phyloP scores from a whole-genome alignment of 2,888 invertebrate genomes.

The Cheilosia scutellata region DNA sequence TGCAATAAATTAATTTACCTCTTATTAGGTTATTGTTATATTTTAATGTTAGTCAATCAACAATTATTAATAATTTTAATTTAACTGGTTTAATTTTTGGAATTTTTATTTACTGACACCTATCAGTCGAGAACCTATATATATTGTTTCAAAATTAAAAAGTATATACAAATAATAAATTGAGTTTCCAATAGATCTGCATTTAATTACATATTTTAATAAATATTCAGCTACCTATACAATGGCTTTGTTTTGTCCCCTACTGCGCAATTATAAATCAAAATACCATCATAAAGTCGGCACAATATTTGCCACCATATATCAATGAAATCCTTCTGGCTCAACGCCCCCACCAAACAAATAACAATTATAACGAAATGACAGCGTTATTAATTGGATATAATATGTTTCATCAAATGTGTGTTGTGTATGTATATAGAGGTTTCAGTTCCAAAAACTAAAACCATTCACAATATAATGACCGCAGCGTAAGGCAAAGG shows the following conservation, averaged over 20 bases:
- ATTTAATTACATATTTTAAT: constrained; percentile 1
- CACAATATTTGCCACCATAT: constrained; percentile 51
- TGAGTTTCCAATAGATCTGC: background rate
- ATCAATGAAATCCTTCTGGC: constrained; percentile 53
- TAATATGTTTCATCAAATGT: constrained; percentile 60
- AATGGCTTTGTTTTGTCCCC: constrained; percentile 1
- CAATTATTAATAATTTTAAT: too few species aligned
- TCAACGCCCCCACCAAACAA: constrained; percentile 62
- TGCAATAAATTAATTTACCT: too few species aligned
- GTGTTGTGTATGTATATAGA: background rate
- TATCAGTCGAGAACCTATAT: background rate
- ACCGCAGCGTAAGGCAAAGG: constrained; percentile 67
- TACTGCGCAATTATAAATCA: background rate
- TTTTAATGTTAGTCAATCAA: too few species aligned
- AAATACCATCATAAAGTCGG: constrained; percentile 41
- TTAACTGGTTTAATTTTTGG: background rate
- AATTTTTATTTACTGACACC: background rate
- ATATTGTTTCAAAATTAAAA: background rate
- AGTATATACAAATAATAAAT: background rate
- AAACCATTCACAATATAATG: constrained; percentile 56
- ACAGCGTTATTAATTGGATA: constrained; percentile 70
- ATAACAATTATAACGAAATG: constrained; percentile 72
- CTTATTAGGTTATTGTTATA: too few species aligned
- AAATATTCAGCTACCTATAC: background rate
- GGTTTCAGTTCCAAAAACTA: constrained; percentile 33